Percentiles rank a stretch among this genome's conserved stretches.
phyloP scores from a whole-genome alignment of 2,797 vertebrate species.

The Geotrypetes seraphini region DNA sequence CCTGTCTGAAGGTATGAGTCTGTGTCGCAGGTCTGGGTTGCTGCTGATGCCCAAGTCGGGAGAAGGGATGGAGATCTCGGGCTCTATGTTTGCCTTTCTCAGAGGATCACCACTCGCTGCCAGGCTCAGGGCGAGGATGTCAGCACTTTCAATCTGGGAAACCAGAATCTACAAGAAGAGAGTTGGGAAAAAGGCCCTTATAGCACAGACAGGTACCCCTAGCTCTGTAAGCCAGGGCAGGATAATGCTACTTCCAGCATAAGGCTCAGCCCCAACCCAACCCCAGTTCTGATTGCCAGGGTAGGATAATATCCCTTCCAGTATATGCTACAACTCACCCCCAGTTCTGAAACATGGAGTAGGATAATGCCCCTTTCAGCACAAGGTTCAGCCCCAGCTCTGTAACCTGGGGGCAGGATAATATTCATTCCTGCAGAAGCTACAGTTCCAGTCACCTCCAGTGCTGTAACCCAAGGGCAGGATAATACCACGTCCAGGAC shows the following conservation, averaged over 20 bases:
- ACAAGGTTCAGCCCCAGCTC: too few species aligned
- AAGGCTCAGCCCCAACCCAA: too few species aligned
- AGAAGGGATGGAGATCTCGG: neutral
- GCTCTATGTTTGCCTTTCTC: slow-evolving; percentile 3
- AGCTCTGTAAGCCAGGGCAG: too few species aligned
- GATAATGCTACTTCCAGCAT: too few species aligned
- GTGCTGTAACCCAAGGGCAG: neutral
- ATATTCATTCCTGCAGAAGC: neutral
- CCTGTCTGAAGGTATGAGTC: slow-evolving; percentile 31
- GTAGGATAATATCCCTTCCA: too few species aligned
- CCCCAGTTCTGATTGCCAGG: rapidly evolving
- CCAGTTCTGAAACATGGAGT: too few species aligned
- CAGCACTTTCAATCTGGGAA: slow-evolving; percentile 37
- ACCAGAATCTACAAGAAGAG: slow-evolving; percentile 32
- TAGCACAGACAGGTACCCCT: too few species aligned
- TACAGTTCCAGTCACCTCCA: neutral
- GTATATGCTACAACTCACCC: too few species aligned
- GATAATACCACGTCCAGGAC: too few species aligned
- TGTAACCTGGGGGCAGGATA: too few species aligned
- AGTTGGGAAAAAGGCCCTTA: too few species aligned
- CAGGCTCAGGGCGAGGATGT: slow-evolving; percentile 9
- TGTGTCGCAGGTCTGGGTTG: slow-evolving; percentile 41
- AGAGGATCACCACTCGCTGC: slow-evolving; percentile 19
- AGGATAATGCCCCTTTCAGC: too few species aligned
- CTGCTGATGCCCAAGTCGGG: neutral